phyloP scores from a whole-genome alignment of 2,113 vertebrate species.

The Trochalopteron elliotii region DNA sequence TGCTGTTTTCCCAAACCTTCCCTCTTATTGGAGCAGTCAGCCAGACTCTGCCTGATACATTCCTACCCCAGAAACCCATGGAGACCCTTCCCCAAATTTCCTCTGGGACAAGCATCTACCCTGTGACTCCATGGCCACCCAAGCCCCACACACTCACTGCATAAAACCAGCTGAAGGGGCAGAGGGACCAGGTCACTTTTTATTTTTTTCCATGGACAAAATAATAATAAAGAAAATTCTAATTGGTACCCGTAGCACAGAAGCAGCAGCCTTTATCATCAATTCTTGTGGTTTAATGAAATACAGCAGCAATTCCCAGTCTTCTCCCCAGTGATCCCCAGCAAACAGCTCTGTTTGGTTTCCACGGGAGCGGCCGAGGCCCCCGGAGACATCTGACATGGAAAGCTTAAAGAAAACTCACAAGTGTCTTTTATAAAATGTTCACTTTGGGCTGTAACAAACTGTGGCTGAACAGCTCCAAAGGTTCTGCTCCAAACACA shows the following conservation, averaged over 20 bases:
- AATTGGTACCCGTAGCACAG: neutral
- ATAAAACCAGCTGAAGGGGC: neutral
- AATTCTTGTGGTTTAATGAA: slow-evolving; percentile 35
- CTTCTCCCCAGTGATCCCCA: slow-evolving; percentile 9
- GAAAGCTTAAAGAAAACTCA: neutral
- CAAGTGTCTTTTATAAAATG: neutral
- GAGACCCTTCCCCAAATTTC: neutral
- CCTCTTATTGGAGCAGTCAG: neutral
- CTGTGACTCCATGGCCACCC: neutral
- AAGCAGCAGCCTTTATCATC: slow-evolving; percentile 6
- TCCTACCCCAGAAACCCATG: rapidly evolving
- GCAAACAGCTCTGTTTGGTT: neutral
- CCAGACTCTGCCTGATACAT: rapidly evolving
- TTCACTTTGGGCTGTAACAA: slow-evolving; percentile 33
- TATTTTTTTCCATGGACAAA: neutral
- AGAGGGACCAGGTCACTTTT: neutral
- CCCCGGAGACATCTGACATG: neutral
- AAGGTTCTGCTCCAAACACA: neutral
- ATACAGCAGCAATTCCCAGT: slow-evolving; percentile 35
- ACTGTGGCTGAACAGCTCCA: neutral
- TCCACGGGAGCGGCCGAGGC: neutral
- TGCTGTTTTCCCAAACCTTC: neutral
- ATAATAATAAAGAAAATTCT: neutral
- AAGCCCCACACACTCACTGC: neutral
- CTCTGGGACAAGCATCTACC: neutral